Base-by-base conservation (phyloP, 2,113 vertebrate species). In the Zosterops japonicus region DNA sequence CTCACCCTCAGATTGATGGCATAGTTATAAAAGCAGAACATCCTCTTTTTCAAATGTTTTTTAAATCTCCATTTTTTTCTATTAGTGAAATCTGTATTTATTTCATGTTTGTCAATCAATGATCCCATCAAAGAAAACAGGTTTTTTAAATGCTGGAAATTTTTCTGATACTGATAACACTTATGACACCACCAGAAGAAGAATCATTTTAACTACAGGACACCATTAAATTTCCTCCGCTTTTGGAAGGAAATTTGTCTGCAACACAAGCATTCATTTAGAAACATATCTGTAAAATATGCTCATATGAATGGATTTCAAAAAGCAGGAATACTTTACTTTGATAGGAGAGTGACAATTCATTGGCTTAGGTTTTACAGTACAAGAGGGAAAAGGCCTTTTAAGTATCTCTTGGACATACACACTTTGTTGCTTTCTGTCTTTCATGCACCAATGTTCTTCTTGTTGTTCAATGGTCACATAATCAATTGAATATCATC, bases 191-290 rank as follows among this genome's bases (percentile, higher is more conserved):
- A 95, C 13, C 50, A 93, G 68, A 96, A 95, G 64, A 96, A 42
- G n/a, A 39, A 97, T 90, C 85, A 39, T 90, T 89, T 94, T 91
- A 95, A 87, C 87, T 93, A 95, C 92, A 95, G 28, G 67, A 87
- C 50, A 91, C 80, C 82, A 78, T 88, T 96, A 87, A 85, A 49
- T 94, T 95, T 96, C 95, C 74, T 96, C 56, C 36, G 24, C 44
- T 74, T 20, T 71, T 93, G 85, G 72, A 89, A 96, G 59, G 78
- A 90, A 76, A 97, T 92, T 96, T 90, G 27, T 96, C 93, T 97
- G 59, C 75, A 91, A 93, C 61, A 60, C 63, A 91, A 87, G 19
- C 65, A 92, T 67, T 8, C 55, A 59, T 69, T 94, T 79, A 91
- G 74, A 96, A 97, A 76, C 91, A 87, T 71, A 82, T 52, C 61